A percentile compares a stretch with the other conserved stretches of the same genome.
These are phyloP conservation scores for Machimus atricapillus DNA, from an alignment of 2,888 invertebrate species.

Conservation along the genomic window DNA sequence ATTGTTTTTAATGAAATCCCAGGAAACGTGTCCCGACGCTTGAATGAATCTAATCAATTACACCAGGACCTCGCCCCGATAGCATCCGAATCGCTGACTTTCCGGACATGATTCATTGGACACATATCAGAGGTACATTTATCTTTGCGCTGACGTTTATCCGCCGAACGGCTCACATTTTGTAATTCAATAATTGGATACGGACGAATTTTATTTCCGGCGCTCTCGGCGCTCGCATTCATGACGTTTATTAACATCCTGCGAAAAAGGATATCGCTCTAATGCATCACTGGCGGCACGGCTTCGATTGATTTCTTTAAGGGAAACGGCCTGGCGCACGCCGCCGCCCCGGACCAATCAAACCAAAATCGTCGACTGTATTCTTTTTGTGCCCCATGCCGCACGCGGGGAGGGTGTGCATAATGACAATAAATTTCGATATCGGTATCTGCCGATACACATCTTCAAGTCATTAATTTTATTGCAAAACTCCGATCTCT, in stretches of 20 bases:
- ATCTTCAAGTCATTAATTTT: conserved; percentile 49
- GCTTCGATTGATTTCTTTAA: not conserved
- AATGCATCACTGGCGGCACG: conserved; percentile 6
- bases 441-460: conserved; percentile 44
- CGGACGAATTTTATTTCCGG: conserved; percentile 48
- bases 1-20: conserved; percentile 31
- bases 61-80: conserved; percentile 13
- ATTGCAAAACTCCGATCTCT: conserved; percentile 40
- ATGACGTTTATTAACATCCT: conserved; percentile 35
- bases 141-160: conserved; percentile 18
- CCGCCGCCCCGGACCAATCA: not conserved
- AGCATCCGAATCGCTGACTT: conserved; percentile 16
- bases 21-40: conserved; percentile 21
- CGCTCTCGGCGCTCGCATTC: not conserved
- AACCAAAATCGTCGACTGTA: not conserved
- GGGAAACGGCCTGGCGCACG: not conserved
- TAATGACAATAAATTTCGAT: conserved; percentile 48
- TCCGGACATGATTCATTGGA: conserved; percentile 34
- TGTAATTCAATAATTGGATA: conserved; percentile 47
- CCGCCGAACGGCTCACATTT: not conserved
- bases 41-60: conserved; percentile 26
- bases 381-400: not conserved
- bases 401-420: conserved; percentile 40
- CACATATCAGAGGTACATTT: conserved; percentile 34
- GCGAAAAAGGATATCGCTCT: conserved; percentile 27